phyloP scores from a whole-genome alignment of 2,888 invertebrate genomes.

The Cyaniris semiargus region DNA sequence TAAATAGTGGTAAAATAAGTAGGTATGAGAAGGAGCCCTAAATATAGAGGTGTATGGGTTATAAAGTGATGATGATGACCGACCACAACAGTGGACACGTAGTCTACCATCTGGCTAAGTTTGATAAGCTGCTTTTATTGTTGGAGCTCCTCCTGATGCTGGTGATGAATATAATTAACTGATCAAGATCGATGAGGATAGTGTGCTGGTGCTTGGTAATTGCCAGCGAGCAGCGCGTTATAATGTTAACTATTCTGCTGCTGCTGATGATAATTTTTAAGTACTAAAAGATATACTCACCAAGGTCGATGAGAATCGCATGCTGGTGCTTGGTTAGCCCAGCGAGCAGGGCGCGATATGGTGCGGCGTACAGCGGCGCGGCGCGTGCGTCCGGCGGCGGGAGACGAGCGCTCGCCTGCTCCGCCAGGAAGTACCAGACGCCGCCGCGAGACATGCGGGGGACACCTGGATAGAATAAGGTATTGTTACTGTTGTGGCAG shows the following conservation, averaged over 20 bases:
- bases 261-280: too few species aligned
- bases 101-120: too few species aligned
- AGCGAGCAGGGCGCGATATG: constrained; percentile 89
- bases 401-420: constrained; percentile 87
- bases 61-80: too few species aligned
- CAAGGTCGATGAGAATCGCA: constrained; percentile 96
- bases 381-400: constrained; percentile 85
- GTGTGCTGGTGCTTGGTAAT: too few species aligned
- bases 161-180: too few species aligned
- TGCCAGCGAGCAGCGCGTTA: too few species aligned
- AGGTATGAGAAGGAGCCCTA: neutral
- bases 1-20: neutral
- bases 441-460: constrained; percentile 92
- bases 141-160: too few species aligned
- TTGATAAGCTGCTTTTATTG: too few species aligned
- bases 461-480: constrained; percentile 81
- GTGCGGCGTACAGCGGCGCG: constrained; percentile 87
- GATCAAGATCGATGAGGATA: too few species aligned
- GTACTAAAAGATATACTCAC: constrained; percentile 53
- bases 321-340: constrained; percentile 97
- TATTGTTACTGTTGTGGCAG: neutral
- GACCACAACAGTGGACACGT: too few species aligned
- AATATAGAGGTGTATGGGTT: too few species aligned
- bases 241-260: too few species aligned
- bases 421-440: constrained; percentile 95